Evolutionary conservation across 2,797 vertebrate genomes (phyloP).

Genomic region (Spinibarbus caldwelli): DNA sequence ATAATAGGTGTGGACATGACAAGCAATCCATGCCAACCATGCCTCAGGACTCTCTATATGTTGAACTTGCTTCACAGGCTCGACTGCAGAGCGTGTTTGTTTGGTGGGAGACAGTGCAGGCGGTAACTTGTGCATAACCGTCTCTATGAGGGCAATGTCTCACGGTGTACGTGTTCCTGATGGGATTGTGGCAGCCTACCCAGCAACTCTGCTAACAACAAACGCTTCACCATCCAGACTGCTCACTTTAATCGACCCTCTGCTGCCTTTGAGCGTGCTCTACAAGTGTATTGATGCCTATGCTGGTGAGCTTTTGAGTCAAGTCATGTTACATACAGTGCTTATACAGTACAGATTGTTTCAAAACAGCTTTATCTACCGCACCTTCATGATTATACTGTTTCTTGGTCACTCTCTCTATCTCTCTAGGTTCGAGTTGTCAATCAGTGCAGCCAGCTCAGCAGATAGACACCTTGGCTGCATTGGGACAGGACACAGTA

Average conservation of each 20-base stretch:
- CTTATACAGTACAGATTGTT: not conserved
- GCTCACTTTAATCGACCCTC: slow-evolving; percentile 80
- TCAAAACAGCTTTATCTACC: not conserved
- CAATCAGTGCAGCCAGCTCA: slow-evolving; percentile 63
- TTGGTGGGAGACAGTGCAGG: slow-evolving; percentile 83
- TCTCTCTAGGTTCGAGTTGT: slow-evolving; percentile 65
- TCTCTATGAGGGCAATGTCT: slow-evolving; percentile 78
- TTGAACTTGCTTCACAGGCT: slow-evolving; percentile 65
- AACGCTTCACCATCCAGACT: slow-evolving; percentile 81
- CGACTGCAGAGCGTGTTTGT: slow-evolving; percentile 78
- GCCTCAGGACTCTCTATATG: not conserved
- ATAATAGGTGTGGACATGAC: not conserved
- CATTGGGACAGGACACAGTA: slow-evolving; percentile 81
- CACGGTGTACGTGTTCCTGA: slow-evolving; percentile 75
- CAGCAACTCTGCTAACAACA: slow-evolving; percentile 78
- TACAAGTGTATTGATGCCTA: slow-evolving; percentile 81
- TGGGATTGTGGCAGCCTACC: slow-evolving; percentile 82
- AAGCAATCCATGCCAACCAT: not conserved
- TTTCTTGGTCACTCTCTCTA: not conserved
- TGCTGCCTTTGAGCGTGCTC: slow-evolving; percentile 80
- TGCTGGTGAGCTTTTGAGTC: slow-evolving; percentile 69
- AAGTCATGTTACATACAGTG: not conserved
- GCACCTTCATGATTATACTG: not conserved
- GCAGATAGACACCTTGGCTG: slow-evolving; percentile 68
- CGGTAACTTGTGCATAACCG: slow-evolving; percentile 82